Evolutionary conservation across 2,113 vertebrate species (phyloP).

Genomic region (Callocephalon fimbriatum): DNA sequence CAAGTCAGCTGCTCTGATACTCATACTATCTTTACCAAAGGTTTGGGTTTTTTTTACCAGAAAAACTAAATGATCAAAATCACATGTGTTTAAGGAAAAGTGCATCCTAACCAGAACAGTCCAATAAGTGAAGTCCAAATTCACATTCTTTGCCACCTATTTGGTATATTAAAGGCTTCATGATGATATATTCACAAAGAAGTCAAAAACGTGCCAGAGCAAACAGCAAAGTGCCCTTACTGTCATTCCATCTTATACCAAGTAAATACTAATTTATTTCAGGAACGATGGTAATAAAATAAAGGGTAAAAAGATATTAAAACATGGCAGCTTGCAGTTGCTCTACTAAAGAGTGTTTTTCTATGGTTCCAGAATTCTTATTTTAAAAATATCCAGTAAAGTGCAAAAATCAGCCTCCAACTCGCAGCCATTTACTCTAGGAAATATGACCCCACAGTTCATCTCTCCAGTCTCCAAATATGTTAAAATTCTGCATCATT

Average conservation of each 20-base stretch:
- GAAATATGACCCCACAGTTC: not conserved
- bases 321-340: not conserved
- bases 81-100: not conserved
- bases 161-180: not conserved
- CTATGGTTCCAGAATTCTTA: not conserved
- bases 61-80: not conserved
- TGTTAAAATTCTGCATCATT: not conserved
- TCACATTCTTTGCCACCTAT: not conserved
- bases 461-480: not conserved
- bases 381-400: not conserved
- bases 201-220: not conserved
- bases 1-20: not conserved
- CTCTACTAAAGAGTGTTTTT: not conserved
- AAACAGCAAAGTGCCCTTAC: not conserved
- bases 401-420: not conserved
- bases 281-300: not conserved
- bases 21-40: not conserved
- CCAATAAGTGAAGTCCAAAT: not conserved
- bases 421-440: not conserved
- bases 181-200: not conserved
- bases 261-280: not conserved
- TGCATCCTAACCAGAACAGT: not conserved
- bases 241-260: not conserved
- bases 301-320: not conserved
- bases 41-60: no score